A percentile compares a stretch with the other conserved stretches of the same genome.
Evolutionary conservation across 2,888 invertebrate species (phyloP).

Genomic region (Caenorhabditis parvicauda): DNA sequence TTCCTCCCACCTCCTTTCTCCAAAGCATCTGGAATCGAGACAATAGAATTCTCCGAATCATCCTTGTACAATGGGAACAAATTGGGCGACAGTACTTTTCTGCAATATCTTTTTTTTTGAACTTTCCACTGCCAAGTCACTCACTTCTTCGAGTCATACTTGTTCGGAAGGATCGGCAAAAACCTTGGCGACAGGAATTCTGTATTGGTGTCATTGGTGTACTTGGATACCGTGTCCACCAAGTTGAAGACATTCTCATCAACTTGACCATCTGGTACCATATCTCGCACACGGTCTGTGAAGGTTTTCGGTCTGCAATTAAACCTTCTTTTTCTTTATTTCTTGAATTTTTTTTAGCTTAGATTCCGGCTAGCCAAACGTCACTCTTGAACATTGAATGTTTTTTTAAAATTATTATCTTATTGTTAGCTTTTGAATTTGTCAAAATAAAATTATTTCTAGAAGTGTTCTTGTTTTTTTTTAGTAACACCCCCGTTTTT

Average conservation of each 20-base stretch:
- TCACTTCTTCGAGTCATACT: constrained; percentile 22
- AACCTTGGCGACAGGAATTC: constrained; percentile 47
- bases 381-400: constrained; percentile 12
- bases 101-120: constrained; percentile 10
- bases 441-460: no score
- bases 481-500: no score
- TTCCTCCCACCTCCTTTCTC: constrained; percentile 19
- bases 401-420: no score
- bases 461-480: no score
- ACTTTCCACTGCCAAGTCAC: not conserved
- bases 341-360: no score
- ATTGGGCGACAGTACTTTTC: constrained; percentile 43
- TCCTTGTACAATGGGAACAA: constrained; percentile 47
- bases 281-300: constrained; percentile 21
- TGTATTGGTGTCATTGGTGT: constrained; percentile 36
- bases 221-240: constrained; percentile 36
- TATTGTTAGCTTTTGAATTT: no score
- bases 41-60: constrained; percentile 33
- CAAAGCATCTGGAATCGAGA: constrained; percentile 36
- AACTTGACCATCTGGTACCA: constrained; percentile 28
- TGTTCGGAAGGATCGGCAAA: constrained; percentile 41
- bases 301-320: constrained; percentile 17
- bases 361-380: no score
- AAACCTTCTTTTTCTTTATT: no score
- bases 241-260: constrained; percentile 34